Conservation (phyloP, 2,797 vertebrate species). For the Oreortyx pictus region DNA sequence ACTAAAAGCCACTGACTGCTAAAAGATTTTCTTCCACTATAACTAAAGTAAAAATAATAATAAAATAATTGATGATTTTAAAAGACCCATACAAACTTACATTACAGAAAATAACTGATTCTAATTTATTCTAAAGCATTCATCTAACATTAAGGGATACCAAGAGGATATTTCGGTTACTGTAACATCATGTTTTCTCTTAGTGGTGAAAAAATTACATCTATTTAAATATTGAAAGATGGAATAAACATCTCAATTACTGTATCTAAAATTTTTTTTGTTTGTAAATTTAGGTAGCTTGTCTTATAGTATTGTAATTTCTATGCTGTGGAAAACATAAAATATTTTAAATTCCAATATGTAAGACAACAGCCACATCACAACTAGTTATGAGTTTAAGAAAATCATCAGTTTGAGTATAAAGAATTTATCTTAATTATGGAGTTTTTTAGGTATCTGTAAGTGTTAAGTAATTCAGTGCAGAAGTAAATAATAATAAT, state of each 20-base stretch:
- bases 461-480: not conserved
- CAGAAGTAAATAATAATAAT: not conserved
- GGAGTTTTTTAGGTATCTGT: not conserved
- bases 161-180: not conserved
- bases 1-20: not conserved
- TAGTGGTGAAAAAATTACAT: not conserved
- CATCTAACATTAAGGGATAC: not conserved
- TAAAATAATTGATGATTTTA: not conserved
- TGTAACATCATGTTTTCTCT: not conserved
- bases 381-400: not conserved
- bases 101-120: not conserved
- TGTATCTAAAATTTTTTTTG: not conserved
- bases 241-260: not conserved
- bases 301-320: not conserved
- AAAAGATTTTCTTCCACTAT: not conserved
- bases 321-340: not conserved
- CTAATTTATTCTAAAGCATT: not conserved
- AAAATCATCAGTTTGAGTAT: not conserved
- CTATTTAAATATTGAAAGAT: not conserved
- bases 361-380: not conserved
- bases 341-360: not conserved
- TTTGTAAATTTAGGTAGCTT: not conserved
- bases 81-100: not conserved
- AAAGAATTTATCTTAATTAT: slow-evolving; percentile 15
- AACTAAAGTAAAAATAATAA: not conserved